phyloP scores from a whole-genome alignment of 2,888 invertebrate genomes.

The Pegoplata infirma region DNA sequence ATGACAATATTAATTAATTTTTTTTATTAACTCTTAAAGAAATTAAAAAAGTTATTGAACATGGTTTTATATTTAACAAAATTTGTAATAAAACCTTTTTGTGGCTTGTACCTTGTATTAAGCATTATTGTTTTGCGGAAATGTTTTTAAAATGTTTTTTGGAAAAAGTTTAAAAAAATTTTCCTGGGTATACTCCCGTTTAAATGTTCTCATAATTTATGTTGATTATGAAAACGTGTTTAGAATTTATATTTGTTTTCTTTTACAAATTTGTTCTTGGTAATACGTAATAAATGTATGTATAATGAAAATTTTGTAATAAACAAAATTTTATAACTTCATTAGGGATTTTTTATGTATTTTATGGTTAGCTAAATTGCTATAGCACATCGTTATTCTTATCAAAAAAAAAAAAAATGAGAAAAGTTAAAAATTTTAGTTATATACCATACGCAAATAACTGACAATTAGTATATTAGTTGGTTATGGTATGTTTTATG shows the following conservation, averaged over 20 bases:
- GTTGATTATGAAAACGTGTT: constrained; percentile 60
- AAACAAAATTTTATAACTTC: constrained; percentile 52
- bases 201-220: constrained; percentile 52
- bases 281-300: constrained; percentile 18
- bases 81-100: too few species aligned
- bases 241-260: constrained; percentile 33
- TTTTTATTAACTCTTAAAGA: too few species aligned
- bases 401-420: neutral
- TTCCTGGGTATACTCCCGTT: neutral
- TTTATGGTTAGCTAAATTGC: constrained; percentile 40
- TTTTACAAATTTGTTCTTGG: neutral
- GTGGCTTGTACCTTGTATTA: too few species aligned
- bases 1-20: too few species aligned
- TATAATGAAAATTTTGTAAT: neutral
- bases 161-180: neutral
- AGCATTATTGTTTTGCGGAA: too few species aligned
- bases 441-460: neutral
- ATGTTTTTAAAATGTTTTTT: neutral
- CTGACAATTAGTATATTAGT: constrained; percentile 17
- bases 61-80: too few species aligned
- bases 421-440: neutral
- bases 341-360: constrained; percentile 41
- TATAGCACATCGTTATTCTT: neutral
- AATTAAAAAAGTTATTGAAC: too few species aligned
- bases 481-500: constrained; percentile 1